Evolutionary conservation across 2,113 vertebrate species (phyloP).

Genomic region (Eulacestoma nigropectus): DNA sequence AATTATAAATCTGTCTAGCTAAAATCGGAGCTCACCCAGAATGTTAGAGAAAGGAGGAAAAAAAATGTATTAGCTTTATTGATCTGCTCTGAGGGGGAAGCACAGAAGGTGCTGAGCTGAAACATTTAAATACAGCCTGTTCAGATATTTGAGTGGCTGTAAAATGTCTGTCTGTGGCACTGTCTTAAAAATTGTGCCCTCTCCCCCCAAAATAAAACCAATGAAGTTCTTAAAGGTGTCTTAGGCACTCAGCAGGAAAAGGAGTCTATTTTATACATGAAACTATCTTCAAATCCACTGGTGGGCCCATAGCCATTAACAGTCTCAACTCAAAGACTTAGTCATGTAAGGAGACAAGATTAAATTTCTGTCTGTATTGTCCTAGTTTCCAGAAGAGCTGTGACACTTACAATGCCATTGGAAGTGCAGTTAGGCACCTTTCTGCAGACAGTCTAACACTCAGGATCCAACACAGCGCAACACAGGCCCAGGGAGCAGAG

Average conservation of each 20-base stretch:
- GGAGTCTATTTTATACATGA: background rate
- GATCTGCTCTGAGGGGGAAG: background rate
- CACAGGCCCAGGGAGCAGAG: background rate
- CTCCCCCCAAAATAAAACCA: background rate
- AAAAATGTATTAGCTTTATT: background rate
- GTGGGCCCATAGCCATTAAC: background rate
- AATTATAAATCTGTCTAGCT: background rate
- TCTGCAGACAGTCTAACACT: background rate
- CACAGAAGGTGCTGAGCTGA: background rate
- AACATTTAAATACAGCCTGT: background rate
- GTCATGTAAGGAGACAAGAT: background rate
- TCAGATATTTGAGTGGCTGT: background rate
- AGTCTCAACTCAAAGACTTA: background rate
- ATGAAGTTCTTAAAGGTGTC: background rate
- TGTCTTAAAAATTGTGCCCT: background rate
- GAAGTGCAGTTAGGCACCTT: background rate
- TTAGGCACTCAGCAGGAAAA: background rate
- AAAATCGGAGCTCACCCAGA: background rate
- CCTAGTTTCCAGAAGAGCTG: background rate
- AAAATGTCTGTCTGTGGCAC: background rate
- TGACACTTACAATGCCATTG: background rate
- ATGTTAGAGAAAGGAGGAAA: background rate
- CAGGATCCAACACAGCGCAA: background rate
- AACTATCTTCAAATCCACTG: background rate
- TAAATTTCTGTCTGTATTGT: background rate